A percentile compares a stretch with the other conserved stretches of the same genome.
Conservation (phyloP, 2,888 invertebrate species). For the Tholera decimalis region DNA sequence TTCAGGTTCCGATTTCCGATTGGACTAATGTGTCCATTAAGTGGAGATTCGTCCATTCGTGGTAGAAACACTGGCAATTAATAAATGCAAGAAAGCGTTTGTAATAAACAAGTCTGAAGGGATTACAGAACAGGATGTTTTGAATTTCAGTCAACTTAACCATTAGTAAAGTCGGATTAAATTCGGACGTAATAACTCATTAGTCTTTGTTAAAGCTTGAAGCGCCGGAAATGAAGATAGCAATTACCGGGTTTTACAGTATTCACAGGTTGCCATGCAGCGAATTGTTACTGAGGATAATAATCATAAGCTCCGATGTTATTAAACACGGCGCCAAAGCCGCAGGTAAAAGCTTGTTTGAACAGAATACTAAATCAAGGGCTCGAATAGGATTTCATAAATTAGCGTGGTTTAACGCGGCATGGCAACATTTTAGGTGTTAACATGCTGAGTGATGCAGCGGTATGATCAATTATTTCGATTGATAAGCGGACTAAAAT, state of each 20-base stretch:
- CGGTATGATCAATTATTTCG: constrained; percentile 30
- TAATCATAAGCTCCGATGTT: constrained; percentile 15
- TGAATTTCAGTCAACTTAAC: constrained; percentile 8
- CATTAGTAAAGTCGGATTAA: constrained; percentile 20
- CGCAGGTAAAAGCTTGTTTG: constrained; percentile 12
- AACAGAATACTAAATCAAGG: constrained; percentile 47
- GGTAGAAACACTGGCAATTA: background rate
- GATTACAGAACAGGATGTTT: constrained; percentile 7
- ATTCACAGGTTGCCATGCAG: constrained; percentile 29
- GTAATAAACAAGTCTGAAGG: background rate
- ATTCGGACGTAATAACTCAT: constrained; percentile 9
- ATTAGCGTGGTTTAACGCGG: constrained; percentile 27
- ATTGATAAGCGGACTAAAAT: background rate
- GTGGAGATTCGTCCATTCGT: background rate
- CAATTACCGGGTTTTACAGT: constrained; percentile 31
- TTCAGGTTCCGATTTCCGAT: constrained; percentile 9
- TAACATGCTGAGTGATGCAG: no score
- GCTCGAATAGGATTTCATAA: constrained; percentile 42
- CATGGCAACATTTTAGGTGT: constrained; percentile 21
- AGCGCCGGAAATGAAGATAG: constrained; percentile 4
- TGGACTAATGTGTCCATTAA: constrained; percentile 30
- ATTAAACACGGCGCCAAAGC: constrained; percentile 14
- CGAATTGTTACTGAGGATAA: constrained; percentile 20
- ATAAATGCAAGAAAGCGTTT: constrained; percentile 9
- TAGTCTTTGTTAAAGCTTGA: constrained; percentile 11